phyloP scores from a whole-genome alignment of 2,888 invertebrate genomes.

The Erynnis tages region DNA sequence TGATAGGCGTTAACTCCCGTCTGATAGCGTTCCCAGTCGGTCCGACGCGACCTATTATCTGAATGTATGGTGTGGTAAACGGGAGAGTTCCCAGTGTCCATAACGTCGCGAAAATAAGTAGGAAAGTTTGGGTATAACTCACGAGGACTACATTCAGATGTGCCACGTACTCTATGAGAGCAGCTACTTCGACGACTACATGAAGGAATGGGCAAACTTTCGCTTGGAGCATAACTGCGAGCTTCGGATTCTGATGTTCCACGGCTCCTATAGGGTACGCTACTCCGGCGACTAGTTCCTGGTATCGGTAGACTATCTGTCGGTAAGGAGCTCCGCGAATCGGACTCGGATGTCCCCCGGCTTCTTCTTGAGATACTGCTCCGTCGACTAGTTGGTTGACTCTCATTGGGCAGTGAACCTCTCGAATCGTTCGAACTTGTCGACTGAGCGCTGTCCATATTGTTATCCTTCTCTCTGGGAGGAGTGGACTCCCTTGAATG shows the following conservation, averaged over 20 bases:
- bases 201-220: slow-evolving; percentile 44
- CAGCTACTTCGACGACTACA: slow-evolving; percentile 61
- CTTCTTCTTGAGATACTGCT: slow-evolving; percentile 13
- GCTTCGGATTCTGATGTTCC: slow-evolving; percentile 15
- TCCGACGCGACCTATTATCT: slow-evolving; percentile 49
- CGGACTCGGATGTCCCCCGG: slow-evolving; percentile 30
- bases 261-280: slow-evolving; percentile 50
- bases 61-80: slow-evolving; percentile 44
- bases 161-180: slow-evolving; percentile 35
- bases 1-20: slow-evolving; percentile 55
- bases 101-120: slow-evolving; percentile 69
- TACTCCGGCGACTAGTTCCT: slow-evolving; percentile 51
- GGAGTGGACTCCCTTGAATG: slow-evolving; percentile 58
- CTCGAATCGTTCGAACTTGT: slow-evolving; percentile 54
- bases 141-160: slow-evolving; percentile 52
- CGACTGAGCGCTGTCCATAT: slow-evolving; percentile 73
- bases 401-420: slow-evolving; percentile 42
- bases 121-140: slow-evolving; percentile 72
- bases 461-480: slow-evolving; percentile 62
- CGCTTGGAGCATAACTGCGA: slow-evolving; percentile 7
- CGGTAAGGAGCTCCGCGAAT: slow-evolving; percentile 43
- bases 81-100: slow-evolving; percentile 51
- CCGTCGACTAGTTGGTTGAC: slow-evolving; percentile 24
- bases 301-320: slow-evolving; percentile 53
- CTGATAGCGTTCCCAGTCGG: slow-evolving; percentile 60